Evolutionary conservation across 2,797 vertebrate species (phyloP).

Genomic region (Molossus alvarezi): DNA sequence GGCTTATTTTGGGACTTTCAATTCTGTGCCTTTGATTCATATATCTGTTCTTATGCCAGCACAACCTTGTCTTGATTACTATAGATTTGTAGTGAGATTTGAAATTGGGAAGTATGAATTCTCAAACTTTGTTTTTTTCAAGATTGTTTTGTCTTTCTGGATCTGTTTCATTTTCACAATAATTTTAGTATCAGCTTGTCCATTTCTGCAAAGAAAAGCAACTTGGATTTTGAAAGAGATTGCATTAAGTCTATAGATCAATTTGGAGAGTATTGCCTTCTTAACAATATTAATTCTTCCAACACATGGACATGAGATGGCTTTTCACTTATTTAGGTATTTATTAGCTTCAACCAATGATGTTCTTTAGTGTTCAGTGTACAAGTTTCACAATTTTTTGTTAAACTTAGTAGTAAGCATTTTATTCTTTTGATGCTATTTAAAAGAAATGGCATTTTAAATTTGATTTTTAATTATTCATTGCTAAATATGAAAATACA

Average conservation of each 20-base stretch:
- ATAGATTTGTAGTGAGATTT: neutral
- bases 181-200: neutral
- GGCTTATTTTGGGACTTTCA: neutral
- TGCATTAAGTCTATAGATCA: neutral
- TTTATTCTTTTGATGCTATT: neutral
- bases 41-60: neutral
- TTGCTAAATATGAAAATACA: neutral
- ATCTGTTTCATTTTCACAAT: neutral
- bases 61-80: neutral
- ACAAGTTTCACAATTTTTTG: neutral
- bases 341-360: neutral
- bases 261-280: neutral
- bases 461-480: slow-evolving; percentile 23
- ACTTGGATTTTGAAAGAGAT: slow-evolving; percentile 5
- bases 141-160: neutral
- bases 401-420: slow-evolving; percentile 30
- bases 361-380: neutral
- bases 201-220: slow-evolving; percentile 31
- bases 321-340: neutral
- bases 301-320: neutral
- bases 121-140: neutral
- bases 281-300: slow-evolving; percentile 16
- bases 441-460: neutral
- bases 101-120: neutral
- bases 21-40: neutral